phyloP scores from a whole-genome alignment of 2,797 vertebrate species.

The Vireo griseus region DNA sequence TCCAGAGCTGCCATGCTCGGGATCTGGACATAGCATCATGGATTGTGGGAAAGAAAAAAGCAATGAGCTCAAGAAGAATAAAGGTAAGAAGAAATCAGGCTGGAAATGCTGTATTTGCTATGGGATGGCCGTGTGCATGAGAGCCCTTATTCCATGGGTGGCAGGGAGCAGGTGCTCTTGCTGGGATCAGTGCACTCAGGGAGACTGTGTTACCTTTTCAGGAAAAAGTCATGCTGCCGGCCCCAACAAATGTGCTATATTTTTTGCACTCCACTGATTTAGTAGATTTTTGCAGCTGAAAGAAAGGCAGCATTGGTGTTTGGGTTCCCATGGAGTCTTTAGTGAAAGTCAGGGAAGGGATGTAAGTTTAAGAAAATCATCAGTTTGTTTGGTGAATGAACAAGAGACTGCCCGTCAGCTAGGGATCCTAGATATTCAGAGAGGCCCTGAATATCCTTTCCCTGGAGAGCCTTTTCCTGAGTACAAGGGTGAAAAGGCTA shows the following conservation, averaged over 20 bases:
- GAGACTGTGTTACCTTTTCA: not conserved
- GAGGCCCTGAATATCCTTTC: not conserved
- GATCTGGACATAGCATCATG: not conserved
- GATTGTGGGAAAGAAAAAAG: not conserved
- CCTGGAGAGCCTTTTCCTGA: not conserved
- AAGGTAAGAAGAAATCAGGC: not conserved
- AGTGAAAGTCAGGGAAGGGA: not conserved
- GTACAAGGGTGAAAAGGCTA: not conserved
- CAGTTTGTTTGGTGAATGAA: not conserved
- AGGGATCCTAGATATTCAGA: too few species aligned
- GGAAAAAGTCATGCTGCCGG: not conserved
- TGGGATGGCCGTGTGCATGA: not conserved
- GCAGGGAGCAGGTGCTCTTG: not conserved
- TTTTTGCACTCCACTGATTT: not conserved
- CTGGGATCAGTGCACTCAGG: not conserved
- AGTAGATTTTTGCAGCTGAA: not conserved
- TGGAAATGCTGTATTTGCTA: not conserved
- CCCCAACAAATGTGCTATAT: accelerated
- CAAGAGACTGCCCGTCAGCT: not conserved
- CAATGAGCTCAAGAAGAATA: not conserved
- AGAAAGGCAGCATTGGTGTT: accelerated
- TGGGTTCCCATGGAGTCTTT: not conserved
- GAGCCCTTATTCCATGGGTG: not conserved
- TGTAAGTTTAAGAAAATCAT: not conserved
- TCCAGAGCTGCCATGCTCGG: not conserved